Percentiles rank a stretch among this genome's conserved stretches.
These are phyloP conservation scores for Patiria miniata DNA, from an alignment of 35 echinoderm and acorn worm genomes.

Conservation along the genomic window DNA sequence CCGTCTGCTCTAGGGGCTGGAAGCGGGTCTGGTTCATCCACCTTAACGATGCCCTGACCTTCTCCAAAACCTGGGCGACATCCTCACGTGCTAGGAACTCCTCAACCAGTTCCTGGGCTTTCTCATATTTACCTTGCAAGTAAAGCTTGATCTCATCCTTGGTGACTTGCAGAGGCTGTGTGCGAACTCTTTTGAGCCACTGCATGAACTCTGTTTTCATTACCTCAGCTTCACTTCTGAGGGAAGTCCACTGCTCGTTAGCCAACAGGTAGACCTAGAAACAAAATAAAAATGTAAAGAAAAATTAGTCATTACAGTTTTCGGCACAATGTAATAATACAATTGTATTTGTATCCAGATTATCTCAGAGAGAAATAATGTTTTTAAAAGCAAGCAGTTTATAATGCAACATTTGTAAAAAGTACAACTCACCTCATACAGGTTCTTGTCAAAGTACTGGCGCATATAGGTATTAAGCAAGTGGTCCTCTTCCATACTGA, in stretches of 20 bases:
- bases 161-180: conserved; percentile 46
- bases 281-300: background rate
- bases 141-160: conserved; percentile 20
- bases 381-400: background rate
- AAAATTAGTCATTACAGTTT: no score
- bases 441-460: conserved; percentile 67
- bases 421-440: conserved; percentile 65
- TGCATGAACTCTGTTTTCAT: background rate
- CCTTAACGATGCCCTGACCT: background rate
- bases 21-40: conserved; percentile 60
- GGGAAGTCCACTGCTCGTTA: background rate
- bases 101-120: conserved; percentile 25
- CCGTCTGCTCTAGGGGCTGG: conserved; percentile 42
- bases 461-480: conserved; percentile 69
- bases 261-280: background rate
- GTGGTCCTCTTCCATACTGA: conserved; percentile 36
- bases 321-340: no score
- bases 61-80: background rate
- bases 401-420: background rate
- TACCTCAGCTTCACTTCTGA: background rate
- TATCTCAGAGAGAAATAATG: background rate
- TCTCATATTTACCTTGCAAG: conserved; percentile 34
- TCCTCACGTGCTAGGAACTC: conserved; percentile 11
- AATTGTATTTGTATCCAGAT: background rate
- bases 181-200: conserved; percentile 47